Conservation (phyloP, 2,888 invertebrate species). For the Scaptomyza caliginosa region DNA sequence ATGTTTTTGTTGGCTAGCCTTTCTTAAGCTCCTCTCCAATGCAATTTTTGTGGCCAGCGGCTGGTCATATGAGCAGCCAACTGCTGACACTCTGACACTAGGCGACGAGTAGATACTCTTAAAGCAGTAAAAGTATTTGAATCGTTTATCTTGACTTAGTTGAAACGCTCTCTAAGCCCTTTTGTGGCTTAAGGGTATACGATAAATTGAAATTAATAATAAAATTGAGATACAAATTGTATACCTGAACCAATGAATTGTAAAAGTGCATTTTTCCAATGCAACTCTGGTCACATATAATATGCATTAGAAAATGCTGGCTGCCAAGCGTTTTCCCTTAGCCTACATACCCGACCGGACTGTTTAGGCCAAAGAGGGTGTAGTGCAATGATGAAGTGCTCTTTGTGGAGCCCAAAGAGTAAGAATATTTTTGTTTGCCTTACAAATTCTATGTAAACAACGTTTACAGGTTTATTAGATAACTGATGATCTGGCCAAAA, state of each 20-base stretch:
- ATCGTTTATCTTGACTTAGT: too few species aligned
- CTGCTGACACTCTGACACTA: neutral
- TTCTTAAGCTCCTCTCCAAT: neutral
- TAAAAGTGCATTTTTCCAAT: neutral
- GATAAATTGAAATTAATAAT: neutral
- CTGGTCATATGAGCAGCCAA: neutral
- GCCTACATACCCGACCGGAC: neutral
- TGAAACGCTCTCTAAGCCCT: too few species aligned
- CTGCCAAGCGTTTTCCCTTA: too few species aligned
- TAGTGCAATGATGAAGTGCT: neutral
- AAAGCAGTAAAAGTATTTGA: neutral
- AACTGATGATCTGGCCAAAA: neutral
- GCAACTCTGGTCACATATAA: neutral
- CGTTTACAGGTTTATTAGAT: neutral
- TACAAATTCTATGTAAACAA: neutral
- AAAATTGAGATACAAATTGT: neutral
- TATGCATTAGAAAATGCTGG: neutral
- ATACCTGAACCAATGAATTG: constrained; percentile 1
- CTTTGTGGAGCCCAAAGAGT: neutral
- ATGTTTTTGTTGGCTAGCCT: neutral
- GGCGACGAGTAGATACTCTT: constrained; percentile 7
- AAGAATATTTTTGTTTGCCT: neutral
- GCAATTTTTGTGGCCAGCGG: constrained; percentile 2
- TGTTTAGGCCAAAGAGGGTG: neutral
- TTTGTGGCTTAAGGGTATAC: constrained; percentile 1